These are phyloP conservation scores for Tridacna gigas DNA, from an alignment of 2,888 invertebrate genomes.

Conservation along the genomic window DNA sequence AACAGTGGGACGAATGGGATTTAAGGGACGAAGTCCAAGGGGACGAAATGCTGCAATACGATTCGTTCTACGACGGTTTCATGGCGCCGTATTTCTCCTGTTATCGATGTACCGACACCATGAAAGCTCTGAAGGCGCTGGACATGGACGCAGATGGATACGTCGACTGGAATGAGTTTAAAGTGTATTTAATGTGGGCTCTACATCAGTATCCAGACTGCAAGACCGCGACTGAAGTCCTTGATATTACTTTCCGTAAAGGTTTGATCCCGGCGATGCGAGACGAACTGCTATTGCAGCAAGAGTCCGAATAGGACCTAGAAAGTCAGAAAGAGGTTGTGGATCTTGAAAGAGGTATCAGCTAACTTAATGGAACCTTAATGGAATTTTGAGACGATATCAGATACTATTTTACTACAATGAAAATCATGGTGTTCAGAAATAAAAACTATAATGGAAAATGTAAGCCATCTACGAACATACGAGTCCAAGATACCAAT, in stretches of 20 bases:
- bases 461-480: no score
- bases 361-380: no score
- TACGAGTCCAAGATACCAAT: no score
- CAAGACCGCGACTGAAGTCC: constrained; percentile 16
- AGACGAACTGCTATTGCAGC: constrained; percentile 12
- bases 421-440: no score
- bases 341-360: no score
- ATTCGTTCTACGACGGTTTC: constrained; percentile 45
- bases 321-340: no score
- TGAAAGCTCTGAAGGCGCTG: constrained; percentile 28
- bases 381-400: no score
- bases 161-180: constrained; percentile 43
- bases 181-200: constrained; percentile 44
- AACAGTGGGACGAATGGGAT: constrained; percentile 41
- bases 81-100: constrained; percentile 46
- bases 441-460: no score
- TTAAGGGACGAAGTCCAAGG: constrained; percentile 29
- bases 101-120: constrained; percentile 35
- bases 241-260: constrained; percentile 39
- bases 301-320: background rate
- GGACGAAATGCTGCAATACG: constrained; percentile 40
- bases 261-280: constrained; percentile 49
- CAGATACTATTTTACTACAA: no score
- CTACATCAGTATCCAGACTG: constrained; percentile 41
- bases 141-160: constrained; percentile 40